Percentiles rank a stretch among this genome's conserved stretches.
Evolutionary conservation across 2,113 vertebrate species (phyloP).

Genomic region (Barnardius zonarius): DNA sequence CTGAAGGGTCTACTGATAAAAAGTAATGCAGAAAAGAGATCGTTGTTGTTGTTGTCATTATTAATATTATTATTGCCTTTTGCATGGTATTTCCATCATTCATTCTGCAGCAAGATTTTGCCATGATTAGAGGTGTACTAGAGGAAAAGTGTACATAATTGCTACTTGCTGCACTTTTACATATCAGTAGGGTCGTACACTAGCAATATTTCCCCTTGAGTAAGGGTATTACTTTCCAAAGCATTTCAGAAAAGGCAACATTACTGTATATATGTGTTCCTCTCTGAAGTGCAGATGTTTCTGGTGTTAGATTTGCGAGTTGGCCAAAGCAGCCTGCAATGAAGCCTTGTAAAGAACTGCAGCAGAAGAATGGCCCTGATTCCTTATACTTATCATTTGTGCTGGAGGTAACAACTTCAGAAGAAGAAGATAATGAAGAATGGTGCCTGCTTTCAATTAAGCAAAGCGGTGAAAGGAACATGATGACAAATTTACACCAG

Average conservation of each 20-base stretch:
- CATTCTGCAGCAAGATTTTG: neutral
- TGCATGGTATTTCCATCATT: neutral
- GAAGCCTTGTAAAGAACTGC: neutral
- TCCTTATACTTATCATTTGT: neutral
- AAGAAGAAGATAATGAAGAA: neutral
- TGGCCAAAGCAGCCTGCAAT: neutral
- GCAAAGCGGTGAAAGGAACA: neutral
- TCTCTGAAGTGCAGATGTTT: neutral
- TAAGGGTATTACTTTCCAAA: neutral
- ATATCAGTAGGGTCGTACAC: neutral
- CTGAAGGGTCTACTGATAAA: neutral
- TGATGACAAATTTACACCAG: neutral
- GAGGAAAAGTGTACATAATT: neutral
- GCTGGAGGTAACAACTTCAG: neutral
- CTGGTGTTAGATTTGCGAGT: neutral
- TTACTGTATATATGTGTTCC: neutral
- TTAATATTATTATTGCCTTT: neutral
- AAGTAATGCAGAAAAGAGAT: neutral
- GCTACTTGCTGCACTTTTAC: neutral
- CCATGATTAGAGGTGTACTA: neutral
- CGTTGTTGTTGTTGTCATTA: neutral
- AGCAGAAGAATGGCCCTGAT: neutral
- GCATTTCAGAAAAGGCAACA: neutral
- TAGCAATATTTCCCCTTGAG: neutral
- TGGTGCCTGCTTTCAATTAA: neutral